Evolutionary conservation across 2,113 vertebrate genomes (phyloP).

Genomic region (Bambusicola thoracicus): DNA sequence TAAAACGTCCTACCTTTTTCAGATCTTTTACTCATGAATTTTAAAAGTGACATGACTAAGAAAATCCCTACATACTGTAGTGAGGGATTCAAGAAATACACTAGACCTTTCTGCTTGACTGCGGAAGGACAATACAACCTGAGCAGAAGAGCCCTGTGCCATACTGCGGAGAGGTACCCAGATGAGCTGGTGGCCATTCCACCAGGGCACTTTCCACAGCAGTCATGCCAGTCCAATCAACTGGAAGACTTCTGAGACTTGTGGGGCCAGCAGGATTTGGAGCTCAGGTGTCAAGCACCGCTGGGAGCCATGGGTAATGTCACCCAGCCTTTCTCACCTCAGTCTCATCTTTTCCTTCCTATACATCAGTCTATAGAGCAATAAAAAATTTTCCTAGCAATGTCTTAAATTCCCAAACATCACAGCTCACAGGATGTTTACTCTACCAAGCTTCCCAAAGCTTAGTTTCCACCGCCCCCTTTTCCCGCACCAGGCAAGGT

Average conservation of each 20-base stretch:
- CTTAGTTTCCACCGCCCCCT: neutral
- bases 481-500: neutral
- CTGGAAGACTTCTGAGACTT: neutral
- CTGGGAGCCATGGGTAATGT: neutral
- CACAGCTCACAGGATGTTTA: neutral
- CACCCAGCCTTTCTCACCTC: fast-evolving
- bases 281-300: neutral
- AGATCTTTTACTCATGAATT: neutral
- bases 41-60: neutral
- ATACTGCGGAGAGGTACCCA: neutral
- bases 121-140: neutral
- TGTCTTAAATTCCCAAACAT: neutral
- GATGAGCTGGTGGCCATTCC: neutral
- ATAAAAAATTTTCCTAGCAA: neutral
- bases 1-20: neutral
- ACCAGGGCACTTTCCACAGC: neutral
- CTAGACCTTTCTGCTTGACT: neutral
- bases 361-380: neutral
- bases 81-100: neutral
- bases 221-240: neutral
- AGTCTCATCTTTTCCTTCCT: neutral
- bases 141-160: fast-evolving
- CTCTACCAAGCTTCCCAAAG: neutral
- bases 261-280: neutral
- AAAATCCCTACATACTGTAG: neutral